Percentiles rank a stretch among this genome's conserved stretches.
phyloP scores from a whole-genome alignment of 1,140 invertebrate genomes.

The Piezodorus guildinii region DNA sequence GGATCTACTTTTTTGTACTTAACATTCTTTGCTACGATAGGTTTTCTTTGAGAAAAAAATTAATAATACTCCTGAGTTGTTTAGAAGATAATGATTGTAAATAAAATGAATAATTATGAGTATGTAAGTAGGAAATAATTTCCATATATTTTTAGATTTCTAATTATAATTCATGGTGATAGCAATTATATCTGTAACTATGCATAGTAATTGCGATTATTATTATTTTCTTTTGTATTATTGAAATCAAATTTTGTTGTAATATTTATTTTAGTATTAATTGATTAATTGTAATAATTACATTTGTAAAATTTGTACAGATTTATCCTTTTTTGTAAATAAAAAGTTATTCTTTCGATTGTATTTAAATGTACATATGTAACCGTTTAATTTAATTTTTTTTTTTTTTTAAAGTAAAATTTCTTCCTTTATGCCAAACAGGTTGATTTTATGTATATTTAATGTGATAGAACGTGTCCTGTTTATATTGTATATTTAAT shows the following conservation, averaged over 20 bases:
- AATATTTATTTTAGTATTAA: conserved; percentile 13
- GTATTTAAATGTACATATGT: conserved; percentile 4
- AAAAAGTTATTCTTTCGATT: conserved; percentile 1
- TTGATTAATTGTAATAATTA: neutral
- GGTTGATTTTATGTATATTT: neutral
- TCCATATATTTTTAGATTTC: conserved; percentile 9
- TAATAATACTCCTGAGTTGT: neutral
- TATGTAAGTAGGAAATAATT: neutral
- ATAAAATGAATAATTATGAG: too few relatives aligned
- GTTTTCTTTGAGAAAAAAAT: too few relatives aligned
- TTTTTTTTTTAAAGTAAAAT: neutral
- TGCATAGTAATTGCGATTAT: neutral
- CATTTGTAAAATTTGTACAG: conserved; percentile 1
- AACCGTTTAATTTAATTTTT: neutral
- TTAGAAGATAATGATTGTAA: neutral
- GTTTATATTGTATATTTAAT: neutral
- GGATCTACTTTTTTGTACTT: too few relatives aligned
- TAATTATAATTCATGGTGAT: neutral
- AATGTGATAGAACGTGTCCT: neutral
- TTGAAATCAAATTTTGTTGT: conserved; percentile 13
- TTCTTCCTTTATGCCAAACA: conserved; percentile 1
- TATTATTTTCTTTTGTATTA: neutral
- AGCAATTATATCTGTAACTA: neutral
- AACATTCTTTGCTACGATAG: too few relatives aligned
- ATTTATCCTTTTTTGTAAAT: conserved; percentile 6